phyloP scores from a whole-genome alignment of 2,888 invertebrate species.

The Hymenopus coronatus region DNA sequence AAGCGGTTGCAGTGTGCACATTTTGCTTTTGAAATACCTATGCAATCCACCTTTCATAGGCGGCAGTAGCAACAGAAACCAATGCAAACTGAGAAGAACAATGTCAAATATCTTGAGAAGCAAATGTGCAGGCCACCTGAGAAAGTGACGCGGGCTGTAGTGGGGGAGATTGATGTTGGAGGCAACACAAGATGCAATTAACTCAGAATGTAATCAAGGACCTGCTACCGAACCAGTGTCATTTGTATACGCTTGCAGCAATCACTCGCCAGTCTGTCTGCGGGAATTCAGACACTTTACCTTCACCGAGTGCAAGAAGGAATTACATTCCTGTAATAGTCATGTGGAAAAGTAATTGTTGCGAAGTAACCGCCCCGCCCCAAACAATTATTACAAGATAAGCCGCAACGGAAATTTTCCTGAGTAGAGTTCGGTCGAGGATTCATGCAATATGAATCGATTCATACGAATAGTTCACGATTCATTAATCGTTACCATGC shows the following conservation, averaged over 20 bases:
- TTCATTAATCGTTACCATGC: too few relatives aligned
- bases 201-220: conserved; percentile 18
- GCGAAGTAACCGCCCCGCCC: too few relatives aligned
- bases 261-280: not conserved
- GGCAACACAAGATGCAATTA: conserved; percentile 17
- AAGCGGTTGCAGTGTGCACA: too few relatives aligned
- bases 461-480: too few relatives aligned
- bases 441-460: too few relatives aligned
- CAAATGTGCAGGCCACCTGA: not conserved
- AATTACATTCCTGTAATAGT: not conserved
- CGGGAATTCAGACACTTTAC: not conserved
- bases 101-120: not conserved
- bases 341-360: too few relatives aligned
- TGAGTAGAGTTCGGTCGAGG: too few relatives aligned
- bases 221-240: conserved; percentile 19
- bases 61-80: not conserved
- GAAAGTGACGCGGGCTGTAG: not conserved
- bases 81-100: not conserved
- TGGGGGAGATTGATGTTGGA: not conserved
- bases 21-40: too few relatives aligned
- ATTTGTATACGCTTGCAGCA: conserved; percentile 11
- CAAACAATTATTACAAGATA: too few relatives aligned
- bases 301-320: not conserved
- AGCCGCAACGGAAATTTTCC: too few relatives aligned
- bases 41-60: too few relatives aligned